These are phyloP conservation scores for Bothrops jararaca DNA, from an alignment of 2,113 vertebrate species.

Conservation along the genomic window DNA sequence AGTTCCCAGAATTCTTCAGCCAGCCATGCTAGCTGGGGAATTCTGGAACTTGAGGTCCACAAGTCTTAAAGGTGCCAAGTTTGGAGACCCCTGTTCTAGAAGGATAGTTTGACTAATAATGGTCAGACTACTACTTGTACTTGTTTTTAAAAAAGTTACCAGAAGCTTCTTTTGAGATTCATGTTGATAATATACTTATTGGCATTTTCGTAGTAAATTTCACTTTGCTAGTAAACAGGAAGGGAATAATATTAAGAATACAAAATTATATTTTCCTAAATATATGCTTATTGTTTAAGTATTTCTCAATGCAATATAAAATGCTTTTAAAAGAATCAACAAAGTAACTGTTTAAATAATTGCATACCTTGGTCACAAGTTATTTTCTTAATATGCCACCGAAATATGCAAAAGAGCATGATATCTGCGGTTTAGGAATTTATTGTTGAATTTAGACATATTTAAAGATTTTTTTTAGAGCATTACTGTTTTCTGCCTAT, in stretches of 20 bases:
- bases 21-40: background rate
- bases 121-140: background rate
- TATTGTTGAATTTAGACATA: background rate
- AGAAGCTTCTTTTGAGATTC: background rate
- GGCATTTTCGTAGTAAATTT: background rate
- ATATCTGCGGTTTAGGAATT: background rate
- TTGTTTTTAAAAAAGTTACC: background rate
- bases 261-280: background rate
- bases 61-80: background rate
- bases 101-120: background rate
- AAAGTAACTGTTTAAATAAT: background rate
- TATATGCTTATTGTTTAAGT: background rate
- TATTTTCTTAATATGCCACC: background rate
- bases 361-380: background rate
- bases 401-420: background rate
- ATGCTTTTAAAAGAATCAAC: background rate
- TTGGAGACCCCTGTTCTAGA: background rate
- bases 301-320: background rate
- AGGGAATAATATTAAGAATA: background rate
- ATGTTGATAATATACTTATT: background rate
- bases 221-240: background rate
- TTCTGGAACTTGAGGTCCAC: background rate
- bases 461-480: background rate
- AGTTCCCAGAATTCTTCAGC: background rate
- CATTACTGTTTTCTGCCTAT: background rate